Conservation (phyloP, 2,113 vertebrate species). For the Laterallus jamaicensis region DNA sequence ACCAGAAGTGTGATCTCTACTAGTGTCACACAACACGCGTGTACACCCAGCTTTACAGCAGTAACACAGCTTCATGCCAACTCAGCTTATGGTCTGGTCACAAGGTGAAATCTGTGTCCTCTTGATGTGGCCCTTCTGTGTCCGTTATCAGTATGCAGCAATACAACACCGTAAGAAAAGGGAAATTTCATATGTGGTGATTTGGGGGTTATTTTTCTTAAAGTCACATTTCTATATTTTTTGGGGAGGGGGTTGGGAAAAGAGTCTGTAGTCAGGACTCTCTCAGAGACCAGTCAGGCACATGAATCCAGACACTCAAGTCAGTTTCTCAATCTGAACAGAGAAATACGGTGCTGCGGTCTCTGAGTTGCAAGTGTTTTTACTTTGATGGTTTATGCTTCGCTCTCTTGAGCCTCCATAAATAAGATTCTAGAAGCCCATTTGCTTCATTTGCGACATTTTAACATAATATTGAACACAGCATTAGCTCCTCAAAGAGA, state of each 20-base stretch:
- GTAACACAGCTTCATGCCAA: background rate
- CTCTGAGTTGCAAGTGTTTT: background rate
- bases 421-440: conserved; percentile 10
- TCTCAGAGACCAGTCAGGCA: background rate
- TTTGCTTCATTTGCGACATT: conserved; percentile 27
- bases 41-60: background rate
- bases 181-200: background rate
- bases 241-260: background rate
- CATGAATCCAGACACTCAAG: background rate
- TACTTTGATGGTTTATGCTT: background rate
- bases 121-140: background rate
- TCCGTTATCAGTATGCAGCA: background rate
- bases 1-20: background rate
- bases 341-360: background rate
- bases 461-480: conserved; percentile 38
- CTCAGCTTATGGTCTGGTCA: background rate
- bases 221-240: background rate
- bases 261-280: background rate
- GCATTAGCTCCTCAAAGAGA: conserved; percentile 47
- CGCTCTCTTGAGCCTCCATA: background rate
- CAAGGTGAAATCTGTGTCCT: background rate
- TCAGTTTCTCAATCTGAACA: background rate
- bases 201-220: background rate
- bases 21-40: background rate
- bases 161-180: background rate